Conservation (phyloP, 2,113 vertebrate species). For the pig (Sus scrofa) region DNA sequence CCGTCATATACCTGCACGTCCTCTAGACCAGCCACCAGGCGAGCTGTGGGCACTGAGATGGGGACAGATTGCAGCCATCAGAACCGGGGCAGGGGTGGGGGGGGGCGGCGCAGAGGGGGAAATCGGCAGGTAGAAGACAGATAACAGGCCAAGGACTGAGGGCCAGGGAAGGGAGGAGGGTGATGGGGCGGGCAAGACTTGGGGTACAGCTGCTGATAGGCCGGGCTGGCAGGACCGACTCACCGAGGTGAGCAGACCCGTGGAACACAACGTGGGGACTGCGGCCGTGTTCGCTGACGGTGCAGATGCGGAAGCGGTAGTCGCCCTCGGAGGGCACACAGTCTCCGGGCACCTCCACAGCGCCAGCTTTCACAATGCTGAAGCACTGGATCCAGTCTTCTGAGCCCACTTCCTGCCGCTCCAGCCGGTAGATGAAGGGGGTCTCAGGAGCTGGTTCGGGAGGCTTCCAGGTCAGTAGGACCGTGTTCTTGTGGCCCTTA, state of each 20-base stretch:
- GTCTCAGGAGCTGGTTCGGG: constrained; percentile 88
- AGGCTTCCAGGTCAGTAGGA: constrained; percentile 94
- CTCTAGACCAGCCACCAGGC: constrained; percentile 92
- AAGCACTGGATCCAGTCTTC: constrained; percentile 97
- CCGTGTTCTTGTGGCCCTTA: constrained; percentile 91
- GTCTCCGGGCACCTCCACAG: constrained; percentile 94
- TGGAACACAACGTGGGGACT: constrained; percentile 95
- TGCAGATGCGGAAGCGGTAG: constrained; percentile 95
- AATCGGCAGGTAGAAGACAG: background rate
- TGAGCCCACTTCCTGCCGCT: constrained; percentile 92
- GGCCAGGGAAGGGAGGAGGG: background rate
- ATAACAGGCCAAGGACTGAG: too few relatives aligned
- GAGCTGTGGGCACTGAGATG: constrained; percentile 92
- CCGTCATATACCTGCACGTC: constrained; percentile 90
- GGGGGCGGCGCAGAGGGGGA: background rate
- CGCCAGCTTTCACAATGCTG: constrained; percentile 92
- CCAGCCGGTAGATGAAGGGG: constrained; percentile 93
- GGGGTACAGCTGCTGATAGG: background rate
- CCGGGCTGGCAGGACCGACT: background rate
- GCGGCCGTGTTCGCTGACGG: constrained; percentile 93
- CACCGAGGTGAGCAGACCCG: constrained; percentile 94
- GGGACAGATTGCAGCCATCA: background rate
- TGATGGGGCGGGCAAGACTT: background rate
- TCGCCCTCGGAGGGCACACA: constrained; percentile 94
- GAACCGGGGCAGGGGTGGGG: background rate